Conservation (phyloP, 2,113 vertebrate species). For the Echinops telfairi region DNA sequence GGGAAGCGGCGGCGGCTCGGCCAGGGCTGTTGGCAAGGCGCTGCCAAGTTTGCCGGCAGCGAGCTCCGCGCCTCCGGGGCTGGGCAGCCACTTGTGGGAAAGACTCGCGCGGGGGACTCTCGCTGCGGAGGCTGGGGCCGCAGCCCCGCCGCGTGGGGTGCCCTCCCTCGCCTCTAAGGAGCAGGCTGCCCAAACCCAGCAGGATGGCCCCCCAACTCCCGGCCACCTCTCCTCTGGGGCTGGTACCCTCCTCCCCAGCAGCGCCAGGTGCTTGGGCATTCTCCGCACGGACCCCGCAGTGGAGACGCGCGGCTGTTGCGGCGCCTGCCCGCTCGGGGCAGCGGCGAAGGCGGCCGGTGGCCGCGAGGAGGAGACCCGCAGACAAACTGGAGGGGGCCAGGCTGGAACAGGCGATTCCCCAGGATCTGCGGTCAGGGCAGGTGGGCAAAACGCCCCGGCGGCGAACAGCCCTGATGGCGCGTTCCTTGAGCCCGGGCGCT, state of each 20-base stretch:
- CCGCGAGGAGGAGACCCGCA: slow-evolving; percentile 52
- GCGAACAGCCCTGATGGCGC: not conserved
- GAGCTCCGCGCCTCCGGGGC: slow-evolving; percentile 67
- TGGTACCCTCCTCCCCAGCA: slow-evolving; percentile 78
- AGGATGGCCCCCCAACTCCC: not conserved
- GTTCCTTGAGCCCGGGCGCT: not conserved
- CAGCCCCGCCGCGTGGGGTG: not conserved
- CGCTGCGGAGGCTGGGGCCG: not conserved
- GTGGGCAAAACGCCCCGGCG: slow-evolving; percentile 58
- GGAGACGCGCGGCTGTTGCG: slow-evolving; percentile 85
- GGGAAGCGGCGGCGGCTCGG: not conserved
- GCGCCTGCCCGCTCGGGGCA: slow-evolving; percentile 79
- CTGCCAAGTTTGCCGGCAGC: slow-evolving; percentile 82
- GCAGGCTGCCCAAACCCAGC: not conserved
- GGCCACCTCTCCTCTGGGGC: slow-evolving; percentile 61
- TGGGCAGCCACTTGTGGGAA: slow-evolving; percentile 87
- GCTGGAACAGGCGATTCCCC: slow-evolving; percentile 39
- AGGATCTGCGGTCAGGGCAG: slow-evolving; percentile 30
- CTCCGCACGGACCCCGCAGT: slow-evolving; percentile 86
- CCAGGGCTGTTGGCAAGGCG: not conserved
- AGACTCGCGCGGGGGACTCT: slow-evolving; percentile 60
- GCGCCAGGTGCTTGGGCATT: slow-evolving; percentile 81
- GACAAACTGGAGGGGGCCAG: slow-evolving; percentile 40
- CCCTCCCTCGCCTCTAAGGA: not conserved
- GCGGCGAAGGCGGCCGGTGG: slow-evolving; percentile 72